A percentile compares a stretch with the other conserved stretches of the same genome.
phyloP scores from a whole-genome alignment of 2,113 vertebrate genomes.

The Crotalus helleri region DNA sequence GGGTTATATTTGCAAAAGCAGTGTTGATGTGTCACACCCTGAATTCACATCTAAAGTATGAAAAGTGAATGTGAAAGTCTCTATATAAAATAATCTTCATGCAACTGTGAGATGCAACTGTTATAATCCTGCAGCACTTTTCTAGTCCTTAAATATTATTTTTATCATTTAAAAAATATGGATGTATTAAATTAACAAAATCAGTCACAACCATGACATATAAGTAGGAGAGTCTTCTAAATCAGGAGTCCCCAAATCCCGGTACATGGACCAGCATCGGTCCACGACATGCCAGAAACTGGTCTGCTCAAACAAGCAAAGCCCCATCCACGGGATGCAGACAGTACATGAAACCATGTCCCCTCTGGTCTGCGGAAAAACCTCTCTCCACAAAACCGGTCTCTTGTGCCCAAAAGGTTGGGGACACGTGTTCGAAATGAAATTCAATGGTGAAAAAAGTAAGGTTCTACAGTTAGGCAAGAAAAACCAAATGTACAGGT shows the following conservation, averaged over 20 bases:
- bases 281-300: too few relatives aligned
- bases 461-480: too few relatives aligned
- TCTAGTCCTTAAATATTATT: not conserved
- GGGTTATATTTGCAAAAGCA: constrained; percentile 41
- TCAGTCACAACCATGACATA: not conserved
- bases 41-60: constrained; percentile 20
- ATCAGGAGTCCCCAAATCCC: too few relatives aligned
- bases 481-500: too few relatives aligned
- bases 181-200: not conserved
- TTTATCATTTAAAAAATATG: not conserved
- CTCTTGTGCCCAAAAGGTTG: too few relatives aligned
- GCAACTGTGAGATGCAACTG: not conserved
- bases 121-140: not conserved
- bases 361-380: too few relatives aligned
- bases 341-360: too few relatives aligned
- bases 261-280: too few relatives aligned
- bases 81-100: not conserved
- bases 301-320: too few relatives aligned
- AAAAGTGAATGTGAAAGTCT: not conserved
- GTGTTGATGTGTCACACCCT: constrained; percentile 14
- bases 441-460: not conserved
- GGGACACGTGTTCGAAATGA: not conserved
- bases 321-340: too few relatives aligned
- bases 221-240: not conserved
- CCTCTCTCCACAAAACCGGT: too few relatives aligned